Conservation (phyloP, 2,888 invertebrate species). For the Euspilapteryx auroguttella region DNA sequence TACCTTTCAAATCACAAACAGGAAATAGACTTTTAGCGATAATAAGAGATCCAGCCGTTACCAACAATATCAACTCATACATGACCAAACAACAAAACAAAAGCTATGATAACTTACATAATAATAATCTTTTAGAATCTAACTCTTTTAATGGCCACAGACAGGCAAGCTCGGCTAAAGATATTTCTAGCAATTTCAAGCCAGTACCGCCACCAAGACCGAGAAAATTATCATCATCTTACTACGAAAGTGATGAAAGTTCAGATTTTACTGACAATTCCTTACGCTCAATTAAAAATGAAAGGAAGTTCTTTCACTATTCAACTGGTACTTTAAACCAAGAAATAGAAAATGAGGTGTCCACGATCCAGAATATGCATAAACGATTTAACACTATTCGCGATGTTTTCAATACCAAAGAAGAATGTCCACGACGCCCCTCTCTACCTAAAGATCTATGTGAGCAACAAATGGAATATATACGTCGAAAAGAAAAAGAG, state of each 20-base stretch:
- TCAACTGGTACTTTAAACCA: conserved; percentile 47
- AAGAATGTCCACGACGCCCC: conserved; percentile 36
- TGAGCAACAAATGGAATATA: conserved; percentile 66
- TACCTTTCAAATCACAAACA: conserved; percentile 52
- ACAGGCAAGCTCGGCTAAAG: no score
- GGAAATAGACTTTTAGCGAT: conserved; percentile 65
- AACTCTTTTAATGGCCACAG: no score
- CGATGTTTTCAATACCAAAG: conserved; percentile 18
- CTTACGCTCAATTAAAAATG: conserved; percentile 32
- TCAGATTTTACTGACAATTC: conserved; percentile 40
- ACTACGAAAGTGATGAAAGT: conserved; percentile 46
- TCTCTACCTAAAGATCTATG: conserved; percentile 68
- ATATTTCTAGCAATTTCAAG: conserved; percentile 16
- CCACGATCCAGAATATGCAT: conserved; percentile 49
- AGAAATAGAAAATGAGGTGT: conserved; percentile 48
- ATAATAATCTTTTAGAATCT: conserved; percentile 11
- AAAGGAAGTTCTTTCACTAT: conserved; percentile 40
- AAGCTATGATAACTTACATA: conserved; percentile 16
- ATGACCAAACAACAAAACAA: conserved; percentile 16
- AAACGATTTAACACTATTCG: conserved; percentile 27
- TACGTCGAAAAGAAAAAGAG: conserved; percentile 68
- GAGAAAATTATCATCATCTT: conserved; percentile 31
- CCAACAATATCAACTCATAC: conserved; percentile 23
- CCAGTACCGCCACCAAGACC: conserved; percentile 43
- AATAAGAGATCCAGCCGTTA: conserved; percentile 55